Evolutionary conservation across 2,888 invertebrate species (phyloP).

Genomic region (Drosophila eohydei): DNA sequence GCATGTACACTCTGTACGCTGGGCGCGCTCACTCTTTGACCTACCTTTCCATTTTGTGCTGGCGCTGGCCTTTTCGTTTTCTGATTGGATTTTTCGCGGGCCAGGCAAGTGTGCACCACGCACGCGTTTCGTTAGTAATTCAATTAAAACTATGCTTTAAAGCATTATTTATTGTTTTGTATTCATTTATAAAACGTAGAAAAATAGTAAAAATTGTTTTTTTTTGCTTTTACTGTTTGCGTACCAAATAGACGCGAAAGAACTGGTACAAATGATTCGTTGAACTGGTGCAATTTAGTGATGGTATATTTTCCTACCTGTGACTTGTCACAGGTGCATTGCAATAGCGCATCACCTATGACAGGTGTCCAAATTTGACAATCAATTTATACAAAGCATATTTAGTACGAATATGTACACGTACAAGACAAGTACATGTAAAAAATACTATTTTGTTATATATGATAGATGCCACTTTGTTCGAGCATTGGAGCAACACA

Average conservation of each 20-base stretch:
- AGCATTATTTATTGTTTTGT: constrained; percentile 64
- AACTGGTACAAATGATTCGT: constrained; percentile 57
- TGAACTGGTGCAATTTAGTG: constrained; percentile 61
- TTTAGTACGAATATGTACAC: background rate
- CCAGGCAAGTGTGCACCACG: constrained; percentile 46
- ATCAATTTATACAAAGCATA: background rate
- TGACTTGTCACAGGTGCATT: constrained; percentile 45
- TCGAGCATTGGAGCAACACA: constrained; percentile 1
- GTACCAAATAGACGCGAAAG: constrained; percentile 78
- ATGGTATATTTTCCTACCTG: constrained; percentile 41
- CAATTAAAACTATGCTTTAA: constrained; percentile 53
- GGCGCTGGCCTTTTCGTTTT: constrained; percentile 71
- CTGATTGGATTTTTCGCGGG: constrained; percentile 60
- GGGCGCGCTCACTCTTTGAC: constrained; percentile 81
- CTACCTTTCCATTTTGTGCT: constrained; percentile 84
- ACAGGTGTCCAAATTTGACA: background rate
- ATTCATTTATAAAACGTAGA: constrained; percentile 79
- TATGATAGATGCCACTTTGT: background rate
- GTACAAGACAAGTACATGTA: background rate
- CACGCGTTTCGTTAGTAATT: constrained; percentile 50
- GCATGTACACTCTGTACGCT: constrained; percentile 59
- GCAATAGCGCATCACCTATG: constrained; percentile 1
- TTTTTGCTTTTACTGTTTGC: constrained; percentile 73
- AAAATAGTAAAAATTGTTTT: constrained; percentile 75
- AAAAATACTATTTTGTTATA: background rate